Base-by-base conservation (phyloP, 2,113 vertebrate genomes). In the Thalassarche chlororhynchos region DNA sequence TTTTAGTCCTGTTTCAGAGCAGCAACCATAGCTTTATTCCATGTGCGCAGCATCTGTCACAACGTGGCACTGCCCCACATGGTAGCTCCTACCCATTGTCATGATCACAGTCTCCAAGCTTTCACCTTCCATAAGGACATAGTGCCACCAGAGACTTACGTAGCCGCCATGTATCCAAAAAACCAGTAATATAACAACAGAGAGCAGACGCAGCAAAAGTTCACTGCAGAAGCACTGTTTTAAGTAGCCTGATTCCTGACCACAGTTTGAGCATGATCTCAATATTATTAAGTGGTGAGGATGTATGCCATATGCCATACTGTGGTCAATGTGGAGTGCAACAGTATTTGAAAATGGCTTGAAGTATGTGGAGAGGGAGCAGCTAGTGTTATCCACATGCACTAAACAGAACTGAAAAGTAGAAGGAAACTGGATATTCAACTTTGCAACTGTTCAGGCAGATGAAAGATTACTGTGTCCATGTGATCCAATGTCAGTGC, bases 401-500 rank as follows among this genome's bases (percentile, higher is more conserved):
- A 60, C n/a, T 57, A 70, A 79, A 72, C 17, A 85, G 34, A 85
- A 6, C 13, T 21, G 29, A 62, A 75, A 95, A 86, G 34, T 42
- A 62, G 58, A 86, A 90, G 21, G 19, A 87, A 86, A 77, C 26
- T 26, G 38, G 51, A 74, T 85, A 71, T 80, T 93, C 40, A 69
- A 36, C 49, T 93, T 76, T 77, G 49, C 25, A 79, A 29, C 17
- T 51, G 10, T 70, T 83, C 58, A 61, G 7, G 54, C 46, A 49
- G 58, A 58, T 75, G 62, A 92, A 92, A 54, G 44, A 78, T 64
- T 79, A 42, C 23, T 47, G 14, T 44, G 38, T 32, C 32, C 19
- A 5, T 46, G 44, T 60, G 81, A 88, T 94, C 71, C 88, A 74
- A 85, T 65, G 57, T 89, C 83, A 95, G 60, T 68, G 36, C 58